Percentiles rank a stretch among this genome's conserved stretches.
phyloP scores from a whole-genome alignment of 2,888 invertebrate species.

The Girardia tigrina region DNA sequence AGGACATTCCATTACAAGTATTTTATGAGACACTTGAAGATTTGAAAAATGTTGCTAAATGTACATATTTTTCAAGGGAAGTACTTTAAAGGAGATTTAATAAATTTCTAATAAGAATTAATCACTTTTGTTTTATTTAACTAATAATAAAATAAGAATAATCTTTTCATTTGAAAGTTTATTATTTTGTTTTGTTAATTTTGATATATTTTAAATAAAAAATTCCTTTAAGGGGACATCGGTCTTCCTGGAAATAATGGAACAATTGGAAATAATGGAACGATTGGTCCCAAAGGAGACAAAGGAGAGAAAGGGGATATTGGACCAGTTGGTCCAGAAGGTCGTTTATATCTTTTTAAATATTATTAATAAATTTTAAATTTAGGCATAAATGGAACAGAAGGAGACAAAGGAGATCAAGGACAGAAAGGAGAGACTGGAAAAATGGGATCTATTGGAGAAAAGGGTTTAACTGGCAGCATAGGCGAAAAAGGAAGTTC shows the following conservation, averaged over 20 bases:
- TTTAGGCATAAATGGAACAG: neutral
- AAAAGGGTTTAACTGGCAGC: neutral
- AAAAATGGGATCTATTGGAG: neutral
- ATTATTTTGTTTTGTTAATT: too few species aligned
- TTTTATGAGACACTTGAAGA: too few species aligned
- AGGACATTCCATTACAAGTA: too few species aligned
- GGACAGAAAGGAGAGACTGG: neutral
- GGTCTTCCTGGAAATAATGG: neutral
- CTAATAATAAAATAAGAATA: too few species aligned
- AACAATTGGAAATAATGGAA: neutral
- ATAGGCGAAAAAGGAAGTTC: neutral
- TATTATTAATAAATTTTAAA: neutral
- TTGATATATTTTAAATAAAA: too few species aligned
- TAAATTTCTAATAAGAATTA: too few species aligned
- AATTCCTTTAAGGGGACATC: neutral
- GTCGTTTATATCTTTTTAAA: neutral
- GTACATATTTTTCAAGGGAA: too few species aligned
- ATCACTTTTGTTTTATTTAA: too few species aligned
- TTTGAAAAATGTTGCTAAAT: too few species aligned
- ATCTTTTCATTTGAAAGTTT: too few species aligned
- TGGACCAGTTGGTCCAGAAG: neutral
- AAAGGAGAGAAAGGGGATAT: neutral
- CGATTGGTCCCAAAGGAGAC: neutral
- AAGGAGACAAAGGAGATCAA: neutral
- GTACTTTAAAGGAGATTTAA: too few species aligned